phyloP scores from a whole-genome alignment of 2,113 vertebrate species.

The Bujurquina vittata region DNA sequence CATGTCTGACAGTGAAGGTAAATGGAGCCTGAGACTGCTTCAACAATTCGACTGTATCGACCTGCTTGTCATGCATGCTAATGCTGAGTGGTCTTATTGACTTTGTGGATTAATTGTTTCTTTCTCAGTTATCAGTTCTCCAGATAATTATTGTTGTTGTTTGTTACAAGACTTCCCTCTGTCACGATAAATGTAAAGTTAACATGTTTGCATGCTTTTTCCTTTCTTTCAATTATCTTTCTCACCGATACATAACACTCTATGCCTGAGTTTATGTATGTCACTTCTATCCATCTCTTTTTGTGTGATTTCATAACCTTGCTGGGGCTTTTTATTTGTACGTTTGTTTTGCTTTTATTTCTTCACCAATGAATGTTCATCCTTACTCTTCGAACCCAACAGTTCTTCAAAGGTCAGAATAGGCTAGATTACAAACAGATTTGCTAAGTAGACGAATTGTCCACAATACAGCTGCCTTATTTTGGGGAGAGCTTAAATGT shows the following conservation, averaged over 20 bases:
- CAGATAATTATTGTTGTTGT: slow-evolving; percentile 73
- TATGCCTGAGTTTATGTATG: slow-evolving; percentile 68
- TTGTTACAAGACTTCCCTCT: slow-evolving; percentile 54
- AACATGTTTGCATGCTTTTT: slow-evolving; percentile 77
- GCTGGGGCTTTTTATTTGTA: background rate
- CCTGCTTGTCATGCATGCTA: slow-evolving; percentile 88
- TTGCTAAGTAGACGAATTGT: background rate
- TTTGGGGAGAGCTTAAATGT: background rate
- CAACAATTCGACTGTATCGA: slow-evolving; percentile 83
- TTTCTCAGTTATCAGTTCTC: slow-evolving; percentile 64
- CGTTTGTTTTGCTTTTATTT: slow-evolving; percentile 27
- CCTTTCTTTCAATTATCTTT: slow-evolving; percentile 57
- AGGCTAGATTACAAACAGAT: background rate
- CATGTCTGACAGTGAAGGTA: slow-evolving; percentile 99
- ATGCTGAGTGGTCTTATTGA: slow-evolving; percentile 76
- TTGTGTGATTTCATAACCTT: slow-evolving; percentile 61
- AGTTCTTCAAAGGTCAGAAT: background rate
- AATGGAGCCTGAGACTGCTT: slow-evolving; percentile 85
- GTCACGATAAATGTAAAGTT: slow-evolving; percentile 54
- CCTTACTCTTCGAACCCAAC: background rate
- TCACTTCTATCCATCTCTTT: slow-evolving; percentile 41
- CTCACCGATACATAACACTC: slow-evolving; percentile 69
- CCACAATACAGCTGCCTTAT: slow-evolving; percentile 18
- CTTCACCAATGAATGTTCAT: background rate
- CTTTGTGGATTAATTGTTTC: slow-evolving; percentile 68